Percentiles rank a stretch among this genome's conserved stretches.
phyloP scores from a whole-genome alignment of 2,888 invertebrate species.

The Brenthis hecate region DNA sequence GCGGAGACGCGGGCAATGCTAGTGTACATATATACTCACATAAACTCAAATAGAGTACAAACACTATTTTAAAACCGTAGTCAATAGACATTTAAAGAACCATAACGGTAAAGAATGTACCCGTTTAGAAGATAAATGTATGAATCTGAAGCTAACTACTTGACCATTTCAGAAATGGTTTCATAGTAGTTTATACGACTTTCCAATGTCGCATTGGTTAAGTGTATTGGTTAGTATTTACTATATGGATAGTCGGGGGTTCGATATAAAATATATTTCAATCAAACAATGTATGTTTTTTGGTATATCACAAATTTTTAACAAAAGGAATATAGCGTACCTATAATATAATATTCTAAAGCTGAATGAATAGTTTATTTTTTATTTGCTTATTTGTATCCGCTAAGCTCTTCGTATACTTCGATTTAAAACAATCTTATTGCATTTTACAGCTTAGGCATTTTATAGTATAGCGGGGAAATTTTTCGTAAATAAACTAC shows the following conservation, averaged over 20 bases:
- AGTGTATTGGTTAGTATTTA: background rate
- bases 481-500: too few species aligned
- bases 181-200: background rate
- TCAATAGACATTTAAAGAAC: slow-evolving; percentile 18
- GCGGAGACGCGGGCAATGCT: background rate
- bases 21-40: background rate
- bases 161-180: slow-evolving; percentile 16
- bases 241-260: background rate
- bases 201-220: background rate
- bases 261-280: background rate
- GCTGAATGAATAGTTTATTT: too few species aligned
- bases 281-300: background rate
- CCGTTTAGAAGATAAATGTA: slow-evolving; percentile 23
- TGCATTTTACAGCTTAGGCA: too few species aligned
- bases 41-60: background rate
- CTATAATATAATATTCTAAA: too few species aligned
- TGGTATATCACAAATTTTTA: background rate
- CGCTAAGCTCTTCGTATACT: too few species aligned
- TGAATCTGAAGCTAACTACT: slow-evolving; percentile 18
- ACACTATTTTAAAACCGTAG: slow-evolving; percentile 13
- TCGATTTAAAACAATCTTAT: too few species aligned
- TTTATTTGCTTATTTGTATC: too few species aligned
- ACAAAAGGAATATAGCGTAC: too few species aligned
- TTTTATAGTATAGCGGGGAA: too few species aligned
- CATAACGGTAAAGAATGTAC: slow-evolving; percentile 23